phyloP scores from a whole-genome alignment of 2,113 vertebrate genomes.

The Dipodomys spectabilis region DNA sequence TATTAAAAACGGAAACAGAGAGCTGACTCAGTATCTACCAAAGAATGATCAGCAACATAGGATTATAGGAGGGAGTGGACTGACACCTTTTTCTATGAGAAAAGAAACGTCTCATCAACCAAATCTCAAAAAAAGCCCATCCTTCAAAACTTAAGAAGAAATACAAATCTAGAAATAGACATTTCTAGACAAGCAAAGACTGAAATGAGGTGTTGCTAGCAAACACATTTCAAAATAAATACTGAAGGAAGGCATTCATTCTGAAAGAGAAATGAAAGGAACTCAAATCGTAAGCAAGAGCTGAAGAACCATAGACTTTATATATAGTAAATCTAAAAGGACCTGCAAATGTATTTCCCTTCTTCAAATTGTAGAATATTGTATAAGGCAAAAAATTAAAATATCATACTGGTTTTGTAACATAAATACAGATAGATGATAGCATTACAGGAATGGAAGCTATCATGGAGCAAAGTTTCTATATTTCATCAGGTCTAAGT shows the following conservation, averaged over 20 bases:
- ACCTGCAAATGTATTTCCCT: background rate
- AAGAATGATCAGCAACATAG: background rate
- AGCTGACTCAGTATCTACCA: background rate
- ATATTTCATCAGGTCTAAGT: background rate
- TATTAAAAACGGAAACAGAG: background rate
- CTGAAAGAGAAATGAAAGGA: background rate
- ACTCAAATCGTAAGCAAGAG: background rate
- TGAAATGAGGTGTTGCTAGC: background rate
- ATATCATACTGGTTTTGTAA: background rate
- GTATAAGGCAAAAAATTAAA: background rate
- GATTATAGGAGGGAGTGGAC: background rate
- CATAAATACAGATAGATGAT: background rate
- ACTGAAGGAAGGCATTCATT: background rate
- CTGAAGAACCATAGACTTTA: background rate
- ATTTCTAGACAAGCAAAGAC: constrained; percentile 47
- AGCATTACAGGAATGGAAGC: background rate
- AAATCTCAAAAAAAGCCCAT: background rate
- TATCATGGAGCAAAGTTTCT: background rate
- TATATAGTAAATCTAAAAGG: background rate
- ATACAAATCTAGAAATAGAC: constrained; percentile 12
- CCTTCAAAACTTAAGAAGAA: constrained; percentile 19
- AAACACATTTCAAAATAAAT: background rate
- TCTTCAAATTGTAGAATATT: background rate
- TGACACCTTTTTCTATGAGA: background rate
- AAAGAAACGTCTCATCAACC: background rate